phyloP scores from a whole-genome alignment of 2,113 vertebrate genomes.

The Dendropsophus ebraccatus region DNA sequence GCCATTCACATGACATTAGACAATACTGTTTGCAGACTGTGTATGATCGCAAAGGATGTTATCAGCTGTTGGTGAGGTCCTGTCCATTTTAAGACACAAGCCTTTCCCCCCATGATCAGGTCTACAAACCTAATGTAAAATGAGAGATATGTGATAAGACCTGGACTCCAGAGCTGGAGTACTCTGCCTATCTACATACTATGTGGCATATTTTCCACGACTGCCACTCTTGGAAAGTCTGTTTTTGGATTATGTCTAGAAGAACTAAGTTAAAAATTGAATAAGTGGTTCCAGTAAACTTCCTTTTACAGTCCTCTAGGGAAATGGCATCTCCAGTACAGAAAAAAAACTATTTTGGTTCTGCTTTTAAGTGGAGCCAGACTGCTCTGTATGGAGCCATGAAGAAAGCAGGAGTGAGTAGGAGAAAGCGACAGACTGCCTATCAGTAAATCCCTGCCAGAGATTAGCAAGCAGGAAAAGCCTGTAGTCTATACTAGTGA shows the following conservation, averaged over 20 bases:
- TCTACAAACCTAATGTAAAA: slow-evolving; percentile 77
- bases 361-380: slow-evolving; percentile 55
- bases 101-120: slow-evolving; percentile 74
- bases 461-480: slow-evolving; percentile 68
- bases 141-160: slow-evolving; percentile 85
- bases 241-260: slow-evolving; percentile 70
- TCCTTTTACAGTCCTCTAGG: slow-evolving; percentile 70
- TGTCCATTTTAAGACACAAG: slow-evolving; percentile 80
- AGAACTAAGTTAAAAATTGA: slow-evolving; percentile 63
- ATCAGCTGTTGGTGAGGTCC: slow-evolving; percentile 86
- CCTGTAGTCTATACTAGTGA: slow-evolving; percentile 64
- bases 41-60: slow-evolving; percentile 76
- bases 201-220: slow-evolving; percentile 81
- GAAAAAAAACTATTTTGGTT: slow-evolving; percentile 45
- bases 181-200: slow-evolving; percentile 82
- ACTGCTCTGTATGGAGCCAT: slow-evolving; percentile 62
- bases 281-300: slow-evolving; percentile 72
- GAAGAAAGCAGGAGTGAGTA: slow-evolving; percentile 59
- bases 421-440: slow-evolving; percentile 56
- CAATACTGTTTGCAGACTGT: slow-evolving; percentile 69
- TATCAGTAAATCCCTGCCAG: slow-evolving; percentile 65
- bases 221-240: slow-evolving; percentile 77
- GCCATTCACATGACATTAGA: slow-evolving; percentile 68
- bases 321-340: slow-evolving; percentile 56
- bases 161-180: slow-evolving; percentile 77